Conservation (phyloP, 1,140 invertebrate species). For the Maconellicoccus hirsutus region DNA sequence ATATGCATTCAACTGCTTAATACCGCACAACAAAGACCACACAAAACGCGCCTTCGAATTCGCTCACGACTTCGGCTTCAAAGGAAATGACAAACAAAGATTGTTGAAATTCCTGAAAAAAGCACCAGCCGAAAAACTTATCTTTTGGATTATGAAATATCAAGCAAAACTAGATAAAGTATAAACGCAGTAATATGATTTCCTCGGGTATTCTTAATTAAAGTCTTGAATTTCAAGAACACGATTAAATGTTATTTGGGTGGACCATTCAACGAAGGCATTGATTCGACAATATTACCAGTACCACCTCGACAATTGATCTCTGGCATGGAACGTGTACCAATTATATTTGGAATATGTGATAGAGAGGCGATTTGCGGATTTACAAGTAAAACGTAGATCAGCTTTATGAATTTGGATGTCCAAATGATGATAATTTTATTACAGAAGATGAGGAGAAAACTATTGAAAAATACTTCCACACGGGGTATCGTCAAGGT, state of each 20-base stretch:
- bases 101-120: no score
- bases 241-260: background rate
- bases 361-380: background rate
- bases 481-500: background rate
- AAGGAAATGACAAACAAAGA: background rate
- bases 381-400: background rate
- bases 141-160: background rate
- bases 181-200: no score
- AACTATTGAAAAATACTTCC: background rate
- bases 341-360: background rate
- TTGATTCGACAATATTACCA: background rate
- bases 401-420: no score
- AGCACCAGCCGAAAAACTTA: background rate
- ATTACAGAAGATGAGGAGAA: background rate
- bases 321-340: background rate
- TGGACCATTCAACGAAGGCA: background rate
- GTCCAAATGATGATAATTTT: background rate
- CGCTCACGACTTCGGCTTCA: background rate
- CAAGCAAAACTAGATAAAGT: background rate
- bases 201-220: background rate
- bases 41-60: background rate
- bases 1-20: background rate
- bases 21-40: background rate
- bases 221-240: background rate
- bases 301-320: background rate